These are phyloP conservation scores for Ceratosolen fusciceps DNA, from an alignment of 1,140 invertebrate species.

Conservation along the genomic window DNA sequence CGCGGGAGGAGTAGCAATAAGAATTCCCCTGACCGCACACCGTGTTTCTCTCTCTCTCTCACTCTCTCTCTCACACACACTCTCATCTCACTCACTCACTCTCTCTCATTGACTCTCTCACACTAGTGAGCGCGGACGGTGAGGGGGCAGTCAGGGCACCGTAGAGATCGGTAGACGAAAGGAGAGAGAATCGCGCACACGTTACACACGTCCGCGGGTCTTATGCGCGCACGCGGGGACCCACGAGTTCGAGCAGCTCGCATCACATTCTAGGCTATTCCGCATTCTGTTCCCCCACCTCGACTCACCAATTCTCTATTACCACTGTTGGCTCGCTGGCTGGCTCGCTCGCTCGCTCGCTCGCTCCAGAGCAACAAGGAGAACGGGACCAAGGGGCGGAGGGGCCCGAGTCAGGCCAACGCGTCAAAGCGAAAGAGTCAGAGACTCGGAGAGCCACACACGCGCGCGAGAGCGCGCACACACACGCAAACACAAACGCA, in stretches of 20 bases:
- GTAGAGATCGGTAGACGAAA: background rate
- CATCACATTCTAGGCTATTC: slow-evolving; percentile 74
- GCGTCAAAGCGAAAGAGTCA: background rate
- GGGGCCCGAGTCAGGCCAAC: too few species aligned
- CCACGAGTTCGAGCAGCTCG: slow-evolving; percentile 57
- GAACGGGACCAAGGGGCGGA: background rate
- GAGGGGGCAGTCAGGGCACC: too few species aligned
- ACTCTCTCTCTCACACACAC: too few species aligned
- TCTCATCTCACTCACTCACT: too few species aligned
- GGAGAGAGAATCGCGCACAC: slow-evolving; percentile 42
- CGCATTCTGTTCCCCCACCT: slow-evolving; percentile 72
- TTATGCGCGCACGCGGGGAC: slow-evolving; percentile 31
- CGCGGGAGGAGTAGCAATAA: slow-evolving; percentile 26
- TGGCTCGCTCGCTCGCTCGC: background rate
- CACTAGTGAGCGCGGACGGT: too few species aligned
- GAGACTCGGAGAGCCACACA: slow-evolving; percentile 26
- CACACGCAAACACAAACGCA: too few species aligned
- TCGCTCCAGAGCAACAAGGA: background rate
- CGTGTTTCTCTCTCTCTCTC: too few species aligned
- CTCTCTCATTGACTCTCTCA: too few species aligned
- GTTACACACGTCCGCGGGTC: slow-evolving; percentile 4
- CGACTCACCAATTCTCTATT: slow-evolving; percentile 48
- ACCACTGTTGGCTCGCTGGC: slow-evolving; percentile 55
- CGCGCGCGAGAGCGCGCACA: background rate
- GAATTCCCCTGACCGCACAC: too few species aligned